Conservation (phyloP, 2,797 vertebrate genomes). For the Artibeus lituratus region DNA sequence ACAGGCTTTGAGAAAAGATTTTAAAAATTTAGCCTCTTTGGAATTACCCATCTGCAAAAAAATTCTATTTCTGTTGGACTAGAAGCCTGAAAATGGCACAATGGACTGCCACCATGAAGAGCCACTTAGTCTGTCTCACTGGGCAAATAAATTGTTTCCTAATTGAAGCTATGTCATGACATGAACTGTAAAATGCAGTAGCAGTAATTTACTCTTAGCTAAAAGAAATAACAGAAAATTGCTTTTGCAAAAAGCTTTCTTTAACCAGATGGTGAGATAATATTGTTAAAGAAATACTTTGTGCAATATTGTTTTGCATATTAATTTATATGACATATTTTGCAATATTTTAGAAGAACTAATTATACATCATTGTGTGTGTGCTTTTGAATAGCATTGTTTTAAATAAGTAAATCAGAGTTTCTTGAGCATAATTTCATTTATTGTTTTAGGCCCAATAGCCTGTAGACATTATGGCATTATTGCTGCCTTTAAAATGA, state of each 20-base stretch:
- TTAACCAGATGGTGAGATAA: neutral
- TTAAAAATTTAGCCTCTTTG: constrained; percentile 19
- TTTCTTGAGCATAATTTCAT: constrained; percentile 30
- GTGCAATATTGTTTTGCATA: neutral
- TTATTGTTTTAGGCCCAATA: neutral
- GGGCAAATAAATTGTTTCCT: constrained; percentile 58
- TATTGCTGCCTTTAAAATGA: neutral
- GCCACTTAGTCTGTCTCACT: constrained; percentile 56
- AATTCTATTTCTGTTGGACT: constrained; percentile 34
- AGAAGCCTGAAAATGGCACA: constrained; percentile 40
- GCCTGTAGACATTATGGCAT: neutral
- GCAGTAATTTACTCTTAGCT: constrained; percentile 43
- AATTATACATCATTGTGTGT: neutral
- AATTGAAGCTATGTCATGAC: constrained; percentile 60
- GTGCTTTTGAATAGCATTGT: neutral
- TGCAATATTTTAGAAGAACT: constrained; percentile 32
- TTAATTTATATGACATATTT: neutral
- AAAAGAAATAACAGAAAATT: constrained; percentile 57
- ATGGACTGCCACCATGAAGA: neutral
- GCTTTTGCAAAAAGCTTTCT: constrained; percentile 6
- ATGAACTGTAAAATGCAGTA: constrained; percentile 49
- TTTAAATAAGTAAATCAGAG: neutral
- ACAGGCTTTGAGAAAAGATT: constrained; percentile 15
- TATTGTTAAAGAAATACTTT: neutral
- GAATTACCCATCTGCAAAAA: constrained; percentile 54